Evolutionary conservation across 2,797 vertebrate genomes (phyloP).

Genomic region (Peromyscus nudipes): DNA sequence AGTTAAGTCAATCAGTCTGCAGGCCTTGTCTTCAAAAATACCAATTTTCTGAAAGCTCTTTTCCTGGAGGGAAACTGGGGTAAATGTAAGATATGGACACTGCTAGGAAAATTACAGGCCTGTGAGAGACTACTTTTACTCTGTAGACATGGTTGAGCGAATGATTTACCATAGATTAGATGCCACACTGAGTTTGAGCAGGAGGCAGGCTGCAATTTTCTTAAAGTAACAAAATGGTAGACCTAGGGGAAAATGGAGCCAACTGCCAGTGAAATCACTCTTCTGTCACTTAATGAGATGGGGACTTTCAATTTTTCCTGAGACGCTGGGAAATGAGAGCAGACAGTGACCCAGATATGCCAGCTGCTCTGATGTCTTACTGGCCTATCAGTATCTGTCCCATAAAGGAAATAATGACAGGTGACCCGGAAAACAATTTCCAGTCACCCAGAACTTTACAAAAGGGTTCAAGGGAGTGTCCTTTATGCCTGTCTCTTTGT

Average conservation of each 20-base stretch:
- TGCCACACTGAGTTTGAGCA: constrained; percentile 22
- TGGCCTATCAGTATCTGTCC: not conserved
- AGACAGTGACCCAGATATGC: not conserved
- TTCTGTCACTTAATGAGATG: not conserved
- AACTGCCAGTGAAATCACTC: not conserved
- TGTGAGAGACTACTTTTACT: not conserved
- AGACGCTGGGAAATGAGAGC: not conserved
- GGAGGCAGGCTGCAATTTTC: constrained; percentile 51
- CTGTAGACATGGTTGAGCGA: constrained; percentile 40
- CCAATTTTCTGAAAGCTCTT: constrained; percentile 32
- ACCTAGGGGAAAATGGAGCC: not conserved
- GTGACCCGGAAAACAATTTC: not conserved
- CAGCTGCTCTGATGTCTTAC: not conserved
- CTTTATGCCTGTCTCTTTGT: not conserved
- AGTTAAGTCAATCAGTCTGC: constrained; percentile 13
- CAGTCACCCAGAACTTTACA: constrained; percentile 1
- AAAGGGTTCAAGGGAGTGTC: constrained; percentile 5
- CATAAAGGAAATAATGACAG: constrained; percentile 13
- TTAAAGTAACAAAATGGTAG: constrained; percentile 48
- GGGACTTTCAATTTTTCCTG: not conserved
- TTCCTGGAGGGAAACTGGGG: constrained; percentile 9
- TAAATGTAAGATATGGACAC: constrained; percentile 50
- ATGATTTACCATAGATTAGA: constrained; percentile 60
- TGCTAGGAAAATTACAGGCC: constrained; percentile 37
- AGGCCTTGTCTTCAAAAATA: constrained; percentile 42